Evolutionary conservation across 2,113 vertebrate species (phyloP), one percentile per base, ranked within the genome.

Genomic region (Barbus barbus): DNA sequence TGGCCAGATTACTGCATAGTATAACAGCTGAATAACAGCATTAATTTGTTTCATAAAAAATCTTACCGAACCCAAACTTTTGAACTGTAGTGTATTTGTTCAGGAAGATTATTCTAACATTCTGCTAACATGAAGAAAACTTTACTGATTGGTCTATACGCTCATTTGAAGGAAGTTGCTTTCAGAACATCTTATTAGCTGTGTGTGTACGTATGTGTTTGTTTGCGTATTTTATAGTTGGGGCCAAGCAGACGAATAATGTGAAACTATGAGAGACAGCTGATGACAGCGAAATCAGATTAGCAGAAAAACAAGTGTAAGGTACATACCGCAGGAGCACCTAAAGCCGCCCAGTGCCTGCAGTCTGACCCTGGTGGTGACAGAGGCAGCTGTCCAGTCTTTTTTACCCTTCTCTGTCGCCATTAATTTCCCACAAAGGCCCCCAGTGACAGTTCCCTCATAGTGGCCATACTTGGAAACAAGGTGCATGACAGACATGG

Each of bases 391-490:
- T 98, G 97, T 96, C 95, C 93, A 91, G 91, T 94, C 93, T 89
- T 93, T 94, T 96, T 95, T 96, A 95, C 94, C 96, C 95, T 97
- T 96, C 95, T 94, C 93, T 95, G 95, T 95, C 93, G 90, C 93
- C 95, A 95, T 98, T 95, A 95, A 97, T 97, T 97, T 96, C 91
- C 91, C 91, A 92, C 95, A 95, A 95, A 95, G 95, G 89, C 93
- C 95, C 90, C 91, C 89, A 95, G 95, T 91, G 94, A 96, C 95
- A 96, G 95, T 93, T 92, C 91, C 91, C 89, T 95, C 94, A 95
- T 94, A 96, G 94, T 96, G 95, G 95, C 96, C 95, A 96, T 96
- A 96, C 95, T 97, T 95, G 95, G 96, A 96, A 90, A 95, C 88
- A 89, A 94, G 92, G 92, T 92, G 89, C 93, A 90, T 91, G 90